phyloP scores from a whole-genome alignment of 2,113 vertebrate species.

The Amia ocellicauda region DNA sequence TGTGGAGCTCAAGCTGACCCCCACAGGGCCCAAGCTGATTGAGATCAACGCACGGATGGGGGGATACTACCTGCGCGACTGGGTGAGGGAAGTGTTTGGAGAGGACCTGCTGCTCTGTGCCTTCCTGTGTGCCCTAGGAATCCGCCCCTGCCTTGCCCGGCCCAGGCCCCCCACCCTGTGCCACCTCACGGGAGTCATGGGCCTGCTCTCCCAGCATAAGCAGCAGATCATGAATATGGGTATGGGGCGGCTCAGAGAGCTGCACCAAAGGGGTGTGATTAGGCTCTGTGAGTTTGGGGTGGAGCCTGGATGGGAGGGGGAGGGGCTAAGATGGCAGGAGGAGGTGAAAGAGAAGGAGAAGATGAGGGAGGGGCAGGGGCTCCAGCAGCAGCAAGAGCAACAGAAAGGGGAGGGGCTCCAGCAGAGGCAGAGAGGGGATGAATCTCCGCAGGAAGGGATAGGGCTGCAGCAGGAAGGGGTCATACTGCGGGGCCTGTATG shows the following conservation, averaged over 20 bases:
- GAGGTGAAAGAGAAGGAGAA: too few species aligned
- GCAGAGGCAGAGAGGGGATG: too few species aligned
- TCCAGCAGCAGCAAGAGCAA: too few species aligned
- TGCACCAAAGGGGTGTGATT: constrained; percentile 57
- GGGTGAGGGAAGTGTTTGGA: constrained; percentile 69
- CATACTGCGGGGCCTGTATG: too few species aligned
- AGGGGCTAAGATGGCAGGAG: too few species aligned
- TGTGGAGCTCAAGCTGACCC: constrained; percentile 70
- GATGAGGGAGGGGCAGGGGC: too few species aligned
- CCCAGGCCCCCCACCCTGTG: constrained; percentile 36
- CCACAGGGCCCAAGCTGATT: constrained; percentile 57
- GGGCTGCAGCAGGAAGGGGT: too few species aligned
- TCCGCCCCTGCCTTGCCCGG: constrained; percentile 57
- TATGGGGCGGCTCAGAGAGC: constrained; percentile 41
- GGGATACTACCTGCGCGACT: constrained; percentile 77
- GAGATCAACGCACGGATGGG: constrained; percentile 81
- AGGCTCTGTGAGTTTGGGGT: constrained; percentile 68
- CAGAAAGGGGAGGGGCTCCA: too few species aligned
- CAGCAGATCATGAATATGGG: constrained; percentile 42
- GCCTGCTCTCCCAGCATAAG: constrained; percentile 64
- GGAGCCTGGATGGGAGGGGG: too few species aligned
- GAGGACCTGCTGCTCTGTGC: constrained; percentile 69
- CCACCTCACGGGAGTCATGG: constrained; percentile 67
- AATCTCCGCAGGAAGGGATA: too few species aligned
- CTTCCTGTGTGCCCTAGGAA: constrained; percentile 63